Conservation (phyloP, 2,797 vertebrate species). For the Eulemur mongoz region DNA sequence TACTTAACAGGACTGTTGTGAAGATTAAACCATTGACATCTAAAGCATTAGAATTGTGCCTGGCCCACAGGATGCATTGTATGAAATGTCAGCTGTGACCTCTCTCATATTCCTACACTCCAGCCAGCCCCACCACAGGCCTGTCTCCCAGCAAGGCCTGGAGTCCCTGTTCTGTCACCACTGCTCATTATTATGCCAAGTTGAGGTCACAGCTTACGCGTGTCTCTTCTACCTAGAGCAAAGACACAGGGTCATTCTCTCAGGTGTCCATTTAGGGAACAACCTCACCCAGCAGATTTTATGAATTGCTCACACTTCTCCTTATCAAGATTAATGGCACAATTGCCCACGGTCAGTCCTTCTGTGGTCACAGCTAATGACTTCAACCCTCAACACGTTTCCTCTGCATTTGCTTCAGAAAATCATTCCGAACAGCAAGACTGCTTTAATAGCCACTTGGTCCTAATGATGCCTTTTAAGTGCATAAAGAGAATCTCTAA, state of each 20-base stretch:
- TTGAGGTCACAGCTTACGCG: neutral
- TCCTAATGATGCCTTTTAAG: slow-evolving; percentile 81
- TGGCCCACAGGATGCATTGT: neutral
- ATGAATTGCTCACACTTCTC: slow-evolving; percentile 77
- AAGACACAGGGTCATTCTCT: slow-evolving; percentile 59
- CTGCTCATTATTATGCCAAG: neutral
- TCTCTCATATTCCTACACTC: neutral
- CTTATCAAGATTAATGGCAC: slow-evolving; percentile 81
- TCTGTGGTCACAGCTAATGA: slow-evolving; percentile 76
- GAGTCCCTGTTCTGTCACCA: neutral
- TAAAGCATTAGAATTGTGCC: neutral
- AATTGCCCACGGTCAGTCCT: slow-evolving; percentile 67
- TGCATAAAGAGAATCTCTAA: slow-evolving; percentile 74
- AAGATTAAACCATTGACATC: neutral
- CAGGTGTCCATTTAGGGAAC: slow-evolving; percentile 70
- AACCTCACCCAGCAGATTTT: slow-evolving; percentile 64
- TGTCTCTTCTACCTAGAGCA: slow-evolving; percentile 1
- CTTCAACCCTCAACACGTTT: slow-evolving; percentile 73
- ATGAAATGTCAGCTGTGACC: neutral
- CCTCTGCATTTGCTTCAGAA: slow-evolving; percentile 76
- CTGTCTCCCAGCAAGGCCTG: neutral
- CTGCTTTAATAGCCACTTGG: slow-evolving; percentile 80
- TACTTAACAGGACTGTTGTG: neutral
- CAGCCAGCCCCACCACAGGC: neutral
- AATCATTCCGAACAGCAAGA: slow-evolving; percentile 73